Percentiles rank a stretch among this genome's conserved stretches.
phyloP scores from a whole-genome alignment of 2,113 vertebrate genomes.

The Paralichthys olivaceus region DNA sequence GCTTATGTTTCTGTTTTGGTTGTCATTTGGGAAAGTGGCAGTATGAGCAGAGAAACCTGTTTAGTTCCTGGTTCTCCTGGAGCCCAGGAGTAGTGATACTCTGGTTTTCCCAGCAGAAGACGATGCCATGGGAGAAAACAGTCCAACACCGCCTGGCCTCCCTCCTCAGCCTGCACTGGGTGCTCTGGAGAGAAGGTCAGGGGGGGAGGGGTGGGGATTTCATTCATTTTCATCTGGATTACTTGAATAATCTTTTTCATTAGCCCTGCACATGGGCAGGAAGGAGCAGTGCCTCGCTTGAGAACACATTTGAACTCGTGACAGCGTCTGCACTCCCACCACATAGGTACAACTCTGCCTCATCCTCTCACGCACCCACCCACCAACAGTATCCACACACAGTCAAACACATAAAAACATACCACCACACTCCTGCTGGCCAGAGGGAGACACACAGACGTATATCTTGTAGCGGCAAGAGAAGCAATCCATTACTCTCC shows the following conservation, averaged over 20 bases:
- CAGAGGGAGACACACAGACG: slow-evolving; percentile 68
- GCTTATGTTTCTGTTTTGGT: background rate
- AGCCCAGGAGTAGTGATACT: slow-evolving; percentile 77
- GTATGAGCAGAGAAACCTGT: slow-evolving; percentile 46
- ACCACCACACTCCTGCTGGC: slow-evolving; percentile 75
- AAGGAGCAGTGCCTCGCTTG: slow-evolving; percentile 14
- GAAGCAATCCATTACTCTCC: slow-evolving; percentile 77
- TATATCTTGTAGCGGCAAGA: slow-evolving; percentile 70
- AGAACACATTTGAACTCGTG: slow-evolving; percentile 57
- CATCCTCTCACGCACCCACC: background rate
- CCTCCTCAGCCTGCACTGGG: slow-evolving; percentile 69
- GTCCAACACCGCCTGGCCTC: slow-evolving; percentile 73
- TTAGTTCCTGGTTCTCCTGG: slow-evolving; percentile 31
- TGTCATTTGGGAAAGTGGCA: background rate
- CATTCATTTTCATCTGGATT: slow-evolving; percentile 54
- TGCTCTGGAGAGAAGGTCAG: slow-evolving; percentile 49
- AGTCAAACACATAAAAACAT: slow-evolving; percentile 29
- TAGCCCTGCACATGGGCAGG: slow-evolving; percentile 54
- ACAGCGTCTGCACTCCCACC: slow-evolving; percentile 10
- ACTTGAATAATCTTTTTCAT: slow-evolving; percentile 60
- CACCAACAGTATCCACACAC: background rate
- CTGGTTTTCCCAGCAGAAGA: slow-evolving; percentile 59
- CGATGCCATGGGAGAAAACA: slow-evolving; percentile 81
- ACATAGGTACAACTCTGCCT: background rate
- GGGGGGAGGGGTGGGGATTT: slow-evolving; percentile 12